These are phyloP conservation scores for Holacanthella duospinosa DNA, from an alignment of 2,888 invertebrate genomes.

Conservation along the genomic window DNA sequence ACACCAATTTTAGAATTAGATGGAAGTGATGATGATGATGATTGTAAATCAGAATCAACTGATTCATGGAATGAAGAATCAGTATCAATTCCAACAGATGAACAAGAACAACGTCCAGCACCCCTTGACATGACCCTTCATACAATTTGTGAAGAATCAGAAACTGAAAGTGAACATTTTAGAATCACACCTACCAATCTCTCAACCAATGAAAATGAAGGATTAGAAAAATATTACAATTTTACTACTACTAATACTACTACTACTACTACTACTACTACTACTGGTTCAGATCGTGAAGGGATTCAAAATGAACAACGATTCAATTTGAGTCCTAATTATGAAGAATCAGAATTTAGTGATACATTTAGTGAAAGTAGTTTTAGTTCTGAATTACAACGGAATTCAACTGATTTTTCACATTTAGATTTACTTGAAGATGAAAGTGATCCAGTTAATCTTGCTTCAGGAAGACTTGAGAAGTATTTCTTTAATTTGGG, in stretches of 20 bases:
- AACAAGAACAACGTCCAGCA: conserved; percentile 46
- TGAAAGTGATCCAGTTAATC: conserved; percentile 55
- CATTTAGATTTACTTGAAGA: conserved; percentile 41
- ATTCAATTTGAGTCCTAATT: conserved; percentile 27
- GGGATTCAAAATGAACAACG: background rate
- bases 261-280: no score
- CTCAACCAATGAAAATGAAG: conserved; percentile 9
- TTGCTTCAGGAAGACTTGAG: conserved; percentile 73
- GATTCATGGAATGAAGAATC: conserved; percentile 9
- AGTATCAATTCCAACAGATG: background rate
- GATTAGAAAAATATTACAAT: conserved; percentile 20
- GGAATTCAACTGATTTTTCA: conserved; percentile 17
- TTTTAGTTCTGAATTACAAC: conserved; percentile 19
- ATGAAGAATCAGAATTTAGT: conserved; percentile 41
- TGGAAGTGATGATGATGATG: conserved; percentile 53
- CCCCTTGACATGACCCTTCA: conserved; percentile 81
- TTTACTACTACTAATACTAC: conserved; percentile 8
- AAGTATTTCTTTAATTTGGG: conserved; percentile 62
- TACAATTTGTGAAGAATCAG: conserved; percentile 87
- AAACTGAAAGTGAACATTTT: conserved; percentile 64
- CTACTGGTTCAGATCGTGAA: background rate
- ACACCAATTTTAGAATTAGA: conserved; percentile 55
- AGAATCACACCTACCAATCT: background rate
- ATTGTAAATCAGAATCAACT: background rate
- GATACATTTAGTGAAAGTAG: conserved; percentile 49